Evolutionary conservation across 2,888 invertebrate species (phyloP), one percentile per base, ranked within the genome.

Genomic region (Chrysodeixis includens): DNA sequence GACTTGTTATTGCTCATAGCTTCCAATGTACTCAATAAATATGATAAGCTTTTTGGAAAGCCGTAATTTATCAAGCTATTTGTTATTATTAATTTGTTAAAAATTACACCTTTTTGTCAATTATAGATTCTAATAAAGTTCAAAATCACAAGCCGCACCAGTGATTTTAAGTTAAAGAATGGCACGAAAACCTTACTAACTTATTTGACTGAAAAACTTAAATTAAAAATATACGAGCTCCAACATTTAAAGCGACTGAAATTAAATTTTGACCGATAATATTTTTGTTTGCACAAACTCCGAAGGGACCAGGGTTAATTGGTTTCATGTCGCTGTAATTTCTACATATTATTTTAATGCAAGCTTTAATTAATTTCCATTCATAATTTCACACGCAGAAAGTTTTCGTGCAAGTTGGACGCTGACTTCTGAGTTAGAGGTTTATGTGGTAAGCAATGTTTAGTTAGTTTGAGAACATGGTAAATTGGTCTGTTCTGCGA

Each of bases 271-370:
- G 67, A 68, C 32, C 12, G 56, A 60, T 53, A 52, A 75, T 62
- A 60, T 62, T 72, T 75, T 60, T 63, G 56, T 70, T 66, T 58
- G 62, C 57, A 46, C 57, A 58, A 64, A 22, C 64, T 73, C 70
- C 66, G 71, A 57, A 56, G 55, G 62, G 71, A 59, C 56, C 59
- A 30, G 35, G 7, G 69, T 62, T 83, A 83, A 83, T 83, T 81
- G 77, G 75, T 78, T 77, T 74, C 66, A 62, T 75, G 78, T 79
- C 66, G 20, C 22, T 64, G 62, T 70, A 65, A 67, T 72, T 69
- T 72, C 52, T 64, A 67, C 67, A 56, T 67, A 62, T 69, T 66
- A 16, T 79, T 76, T 79, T 70, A 66, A 69, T 70, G 56, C 54
- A 64, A 18, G 65, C 61, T 60, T 68, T 60, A 67, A 71, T 74